Evolutionary conservation across 2,888 invertebrate genomes (phyloP).

Genomic region (Entomobrya multifasciata): DNA sequence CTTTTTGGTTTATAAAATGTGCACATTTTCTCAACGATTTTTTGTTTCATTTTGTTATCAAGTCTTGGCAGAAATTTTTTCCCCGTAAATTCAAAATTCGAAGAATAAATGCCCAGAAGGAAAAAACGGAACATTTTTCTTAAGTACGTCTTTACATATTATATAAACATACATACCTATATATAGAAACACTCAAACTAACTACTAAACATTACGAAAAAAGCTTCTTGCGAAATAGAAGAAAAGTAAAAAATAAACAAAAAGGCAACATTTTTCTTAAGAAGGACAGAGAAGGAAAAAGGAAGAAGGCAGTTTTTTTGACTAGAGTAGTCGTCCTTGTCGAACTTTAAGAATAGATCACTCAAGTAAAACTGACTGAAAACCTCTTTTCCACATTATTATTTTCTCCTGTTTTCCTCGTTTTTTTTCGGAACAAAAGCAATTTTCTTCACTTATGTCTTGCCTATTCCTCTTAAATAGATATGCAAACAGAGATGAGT

Average conservation of each 20-base stretch:
- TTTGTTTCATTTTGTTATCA: neutral
- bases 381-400: neutral
- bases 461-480: neutral
- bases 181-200: too few relatives aligned
- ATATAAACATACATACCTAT: neutral
- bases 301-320: neutral
- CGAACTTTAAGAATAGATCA: too few relatives aligned
- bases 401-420: neutral
- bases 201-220: neutral
- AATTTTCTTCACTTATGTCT: neutral
- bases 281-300: neutral
- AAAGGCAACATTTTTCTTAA: neutral
- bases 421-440: neutral
- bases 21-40: constrained; percentile 28
- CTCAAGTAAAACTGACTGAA: too few relatives aligned
- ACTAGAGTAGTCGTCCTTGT: too few relatives aligned
- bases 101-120: constrained; percentile 17
- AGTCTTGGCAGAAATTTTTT: too few relatives aligned
- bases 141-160: neutral
- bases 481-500: neutral
- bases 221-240: neutral
- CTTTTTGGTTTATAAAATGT: constrained; percentile 13
- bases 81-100: too few relatives aligned
- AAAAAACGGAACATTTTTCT: constrained; percentile 39
- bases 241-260: constrained; percentile 3